Evolutionary conservation across 2,113 vertebrate genomes (phyloP), one percentile per base, ranked within the genome.

Genomic region (Tiliqua scincoides): DNA sequence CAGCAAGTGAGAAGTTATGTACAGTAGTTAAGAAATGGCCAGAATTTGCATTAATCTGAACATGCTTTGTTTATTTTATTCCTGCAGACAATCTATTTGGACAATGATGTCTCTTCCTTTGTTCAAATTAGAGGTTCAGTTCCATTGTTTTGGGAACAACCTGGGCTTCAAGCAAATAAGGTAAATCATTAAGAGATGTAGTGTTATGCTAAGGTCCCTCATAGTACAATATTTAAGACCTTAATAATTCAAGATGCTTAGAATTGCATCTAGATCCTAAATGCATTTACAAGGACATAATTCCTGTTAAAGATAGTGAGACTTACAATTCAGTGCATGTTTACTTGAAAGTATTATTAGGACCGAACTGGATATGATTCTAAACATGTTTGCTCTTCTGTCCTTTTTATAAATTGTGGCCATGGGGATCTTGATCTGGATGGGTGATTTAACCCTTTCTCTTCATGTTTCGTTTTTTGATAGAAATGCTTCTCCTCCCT

Each of bases 121-220:
- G 95, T 97, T 86, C 97, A 97, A 91, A 95, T 97, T 93, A 94
- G 97, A 92, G 97, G 97, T 52, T 97, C 97, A 2, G 97, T 96
- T 68, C 97, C 97, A 0, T 93, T 97, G 79, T 97, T 97, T 68
- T 97, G 97, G 97, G 97, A 97, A 90, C 97, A 97, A 90, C 95
- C 89, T 0, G 90, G 94, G 25, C 91, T 96, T 77, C 97, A 97
- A 96, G 97, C 97, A 95, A 91, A 91, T 83, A 59, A 62, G 62
- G 82, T 76, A 67, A 74, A 74, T 54, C 17, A 30, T n/a, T 67
- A 91, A 82, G 6, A 11, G 17, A 84, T 23, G 52, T 15, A 23
- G 10, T 43, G 61, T 30, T 84, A 3, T 65, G 21, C 27, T 40
- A 73, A n/a, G 7, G 68, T 61, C 32, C 61, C 70, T 40, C 40